phyloP scores from a whole-genome alignment of 1,140 invertebrate genomes.

The Diprion similis region DNA sequence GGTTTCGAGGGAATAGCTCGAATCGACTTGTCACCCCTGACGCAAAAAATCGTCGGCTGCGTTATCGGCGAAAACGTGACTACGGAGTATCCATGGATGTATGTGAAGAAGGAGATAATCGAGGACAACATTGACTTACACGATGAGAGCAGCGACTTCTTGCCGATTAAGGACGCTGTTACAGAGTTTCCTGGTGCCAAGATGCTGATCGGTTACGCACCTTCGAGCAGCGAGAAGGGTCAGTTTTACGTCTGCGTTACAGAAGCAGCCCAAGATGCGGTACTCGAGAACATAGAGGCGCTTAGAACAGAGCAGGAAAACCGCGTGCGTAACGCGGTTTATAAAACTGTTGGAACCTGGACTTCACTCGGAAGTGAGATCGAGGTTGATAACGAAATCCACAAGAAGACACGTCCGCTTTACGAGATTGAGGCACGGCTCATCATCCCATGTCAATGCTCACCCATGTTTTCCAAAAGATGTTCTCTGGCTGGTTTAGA shows the following conservation, averaged over 20 bases:
- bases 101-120: conserved; percentile 67
- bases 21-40: conserved; percentile 52
- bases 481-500: too few relatives aligned
- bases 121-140: conserved; percentile 65
- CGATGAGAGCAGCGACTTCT: conserved; percentile 66
- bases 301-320: conserved; percentile 68
- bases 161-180: conserved; percentile 61
- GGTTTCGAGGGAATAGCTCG: conserved; percentile 42
- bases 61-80: conserved; percentile 66
- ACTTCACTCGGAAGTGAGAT: conserved; percentile 67
- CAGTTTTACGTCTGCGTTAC: conserved; percentile 77
- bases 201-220: conserved; percentile 74
- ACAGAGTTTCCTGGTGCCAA: conserved; percentile 61
- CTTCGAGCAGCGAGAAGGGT: conserved; percentile 65
- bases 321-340: conserved; percentile 68
- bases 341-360: conserved; percentile 68
- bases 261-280: conserved; percentile 54
- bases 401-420: conserved; percentile 64
- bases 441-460: conserved; percentile 12
- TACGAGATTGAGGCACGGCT: conserved; percentile 70
- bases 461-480: background rate
- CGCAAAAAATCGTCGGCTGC: conserved; percentile 62
- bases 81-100: conserved; percentile 77
- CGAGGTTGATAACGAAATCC: conserved; percentile 65
- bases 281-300: conserved; percentile 61